Evolutionary conservation across 1,140 invertebrate genomes (phyloP), one percentile per base, ranked within the genome.

Genomic region (Radopholus similis): DNA sequence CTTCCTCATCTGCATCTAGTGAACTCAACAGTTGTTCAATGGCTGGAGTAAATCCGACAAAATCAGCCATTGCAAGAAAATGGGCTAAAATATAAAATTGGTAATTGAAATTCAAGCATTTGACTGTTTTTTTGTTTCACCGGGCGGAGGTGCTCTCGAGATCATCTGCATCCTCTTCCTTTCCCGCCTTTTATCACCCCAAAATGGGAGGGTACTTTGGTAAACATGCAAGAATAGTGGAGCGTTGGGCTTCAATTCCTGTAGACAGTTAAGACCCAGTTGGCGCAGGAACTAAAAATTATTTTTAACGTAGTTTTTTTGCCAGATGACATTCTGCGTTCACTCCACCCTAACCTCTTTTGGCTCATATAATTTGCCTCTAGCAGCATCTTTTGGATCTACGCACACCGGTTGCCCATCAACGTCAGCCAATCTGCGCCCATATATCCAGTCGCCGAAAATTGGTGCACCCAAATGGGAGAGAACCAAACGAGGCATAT

Each of bases 381-480:
- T 65, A 59, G 62, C 66, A 21, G 30, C 4, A 28, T 51, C 47
- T 15, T 51, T 51, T 0, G 47, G 47, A 21, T 51, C 47, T 21
- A 69, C 70, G 8, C 13, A 0, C 23, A 55, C 18, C 30, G 53
- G 37, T 9, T 73, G 21, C 21, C 53, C 66, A 28, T 55, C 66
- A 11, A 71, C 49, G 26, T 47, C 18, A 4, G 70, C 37, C 28
- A 68, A 9, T 21, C 66, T 38, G 9, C 47, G 35, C 15, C 47
- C 42, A 28, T 68, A 68, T 8, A 68, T 1, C 23, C 66, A 38
- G 55, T 68, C 66, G 5, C 66, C 66, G 15, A 68, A 34, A 8
- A 70, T 70, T 1, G 66, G 66, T 5, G 21, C 15, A 18, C 66
- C 66, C 35, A 68, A 51, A 68, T 70, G 47, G n/a, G 66, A 68